Percentiles rank a stretch among this genome's conserved stretches.
phyloP scores from a whole-genome alignment of 2,888 invertebrate genomes.

The Onchidella celtica region DNA sequence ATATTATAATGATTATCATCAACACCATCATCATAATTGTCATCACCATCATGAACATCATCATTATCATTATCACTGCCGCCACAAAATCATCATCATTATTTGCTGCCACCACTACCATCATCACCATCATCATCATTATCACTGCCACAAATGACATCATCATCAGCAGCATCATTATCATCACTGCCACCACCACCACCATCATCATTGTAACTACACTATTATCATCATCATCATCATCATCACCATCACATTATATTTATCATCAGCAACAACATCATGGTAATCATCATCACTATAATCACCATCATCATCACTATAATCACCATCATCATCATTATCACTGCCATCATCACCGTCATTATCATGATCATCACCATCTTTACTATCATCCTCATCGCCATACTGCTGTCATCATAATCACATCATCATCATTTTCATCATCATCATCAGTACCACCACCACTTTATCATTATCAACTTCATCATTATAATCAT shows the following conservation, averaged over 20 bases:
- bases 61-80: not conserved
- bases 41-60: not conserved
- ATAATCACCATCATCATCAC: not conserved
- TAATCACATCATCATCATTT: no score
- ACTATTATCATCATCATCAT: no score
- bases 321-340: conserved; percentile 1
- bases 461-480: not conserved
- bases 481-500: conserved; percentile 24
- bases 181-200: not conserved
- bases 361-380: no score
- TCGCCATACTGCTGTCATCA: no score
- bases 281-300: not conserved
- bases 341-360: not conserved
- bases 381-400: no score
- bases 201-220: not conserved
- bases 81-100: not conserved
- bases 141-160: not conserved
- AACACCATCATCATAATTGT: not conserved
- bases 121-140: conserved; percentile 3
- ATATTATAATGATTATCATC: not conserved
- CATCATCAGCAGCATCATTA: not conserved
- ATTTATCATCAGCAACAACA: no score
- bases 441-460: no score
- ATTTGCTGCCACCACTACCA: not conserved
- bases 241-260: no score